A percentile compares a stretch with the other conserved stretches of the same genome.
These are phyloP conservation scores for Cydia amplana DNA, from an alignment of 1,140 invertebrate species.

Conservation along the genomic window DNA sequence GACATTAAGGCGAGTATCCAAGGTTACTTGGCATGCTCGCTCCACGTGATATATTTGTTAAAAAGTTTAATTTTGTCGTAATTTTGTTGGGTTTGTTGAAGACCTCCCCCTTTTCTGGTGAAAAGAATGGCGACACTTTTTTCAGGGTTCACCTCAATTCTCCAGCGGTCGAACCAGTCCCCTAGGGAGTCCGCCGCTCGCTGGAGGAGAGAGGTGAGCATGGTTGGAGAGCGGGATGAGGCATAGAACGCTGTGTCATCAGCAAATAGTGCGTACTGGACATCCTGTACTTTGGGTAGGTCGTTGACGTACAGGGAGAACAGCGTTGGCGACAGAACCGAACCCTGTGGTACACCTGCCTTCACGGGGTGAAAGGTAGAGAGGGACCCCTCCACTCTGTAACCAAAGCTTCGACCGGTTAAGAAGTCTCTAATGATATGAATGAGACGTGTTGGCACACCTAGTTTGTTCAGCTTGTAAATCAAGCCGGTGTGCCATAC, in stretches of 20 bases:
- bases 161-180: constrained; percentile 44
- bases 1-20: constrained; percentile 35
- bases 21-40: constrained; percentile 35
- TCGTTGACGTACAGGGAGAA: constrained; percentile 24
- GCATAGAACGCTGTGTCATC: constrained; percentile 47
- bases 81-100: not conserved
- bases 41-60: constrained; percentile 29
- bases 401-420: not conserved
- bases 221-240: not conserved
- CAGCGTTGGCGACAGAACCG: constrained; percentile 22
- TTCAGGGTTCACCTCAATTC: constrained; percentile 44
- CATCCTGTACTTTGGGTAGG: not conserved
- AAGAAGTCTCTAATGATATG: constrained; percentile 26
- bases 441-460: constrained; percentile 26
- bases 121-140: constrained; percentile 39
- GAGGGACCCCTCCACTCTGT: constrained; percentile 4
- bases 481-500: constrained; percentile 38
- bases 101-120: not conserved
- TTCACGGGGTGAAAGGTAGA: not conserved
- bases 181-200: constrained; percentile 36
- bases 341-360: constrained; percentile 36
- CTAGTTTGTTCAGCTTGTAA: constrained; percentile 34
- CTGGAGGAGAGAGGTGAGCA: constrained; percentile 37
- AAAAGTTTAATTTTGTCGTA: not conserved
- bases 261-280: constrained; percentile 40